Percentiles rank a stretch among this genome's conserved stretches.
Evolutionary conservation across 2,797 vertebrate genomes (phyloP).

Genomic region (Oophaga sylvatica): DNA sequence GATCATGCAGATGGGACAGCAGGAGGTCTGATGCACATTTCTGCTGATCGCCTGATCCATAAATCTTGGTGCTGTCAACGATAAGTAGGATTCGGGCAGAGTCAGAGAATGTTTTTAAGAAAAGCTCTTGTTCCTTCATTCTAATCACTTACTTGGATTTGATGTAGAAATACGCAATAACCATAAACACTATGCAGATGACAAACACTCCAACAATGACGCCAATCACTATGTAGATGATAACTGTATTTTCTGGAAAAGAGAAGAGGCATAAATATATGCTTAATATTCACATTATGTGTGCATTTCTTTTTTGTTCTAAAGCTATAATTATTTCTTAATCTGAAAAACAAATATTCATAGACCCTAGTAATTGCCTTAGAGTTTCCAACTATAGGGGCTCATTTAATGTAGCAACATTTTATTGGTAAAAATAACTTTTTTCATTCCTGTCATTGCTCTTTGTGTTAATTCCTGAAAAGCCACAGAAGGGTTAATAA

Average conservation of each 20-base stretch:
- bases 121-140: background rate
- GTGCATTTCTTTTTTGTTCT: background rate
- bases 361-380: no score
- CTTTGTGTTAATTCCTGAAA: no score
- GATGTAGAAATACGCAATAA: slow-evolving; percentile 37
- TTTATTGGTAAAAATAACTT: no score
- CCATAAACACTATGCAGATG: slow-evolving; percentile 4
- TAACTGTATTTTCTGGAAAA: background rate
- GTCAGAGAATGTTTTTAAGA: background rate
- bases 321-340: background rate
- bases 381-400: no score
- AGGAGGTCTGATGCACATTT: background rate
- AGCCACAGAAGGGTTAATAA: no score
- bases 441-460: no score
- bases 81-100: background rate
- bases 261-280: background rate
- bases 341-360: background rate
- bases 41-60: background rate
- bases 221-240: slow-evolving; percentile 48
- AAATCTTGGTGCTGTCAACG: background rate
- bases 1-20: background rate
- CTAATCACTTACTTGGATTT: slow-evolving; percentile 40
- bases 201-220: slow-evolving; percentile 43
- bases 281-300: background rate
- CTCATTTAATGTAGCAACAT: no score